Evolutionary conservation across 2,888 invertebrate genomes (phyloP).

Genomic region (Acanthacorydalis orientalis): DNA sequence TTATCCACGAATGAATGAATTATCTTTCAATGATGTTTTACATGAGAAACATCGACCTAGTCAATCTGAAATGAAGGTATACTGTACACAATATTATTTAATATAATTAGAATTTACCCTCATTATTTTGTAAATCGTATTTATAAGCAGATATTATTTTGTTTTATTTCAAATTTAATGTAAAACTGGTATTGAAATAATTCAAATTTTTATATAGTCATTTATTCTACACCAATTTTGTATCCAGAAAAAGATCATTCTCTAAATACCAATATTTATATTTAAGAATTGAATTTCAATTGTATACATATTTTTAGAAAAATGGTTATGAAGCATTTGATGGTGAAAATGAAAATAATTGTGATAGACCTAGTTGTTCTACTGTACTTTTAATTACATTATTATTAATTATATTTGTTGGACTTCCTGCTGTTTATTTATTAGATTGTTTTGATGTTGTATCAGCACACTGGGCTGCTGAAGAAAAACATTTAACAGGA

Average conservation of each 20-base stretch:
- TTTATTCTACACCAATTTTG: too few relatives aligned
- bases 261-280: too few relatives aligned
- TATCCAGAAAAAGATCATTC: too few relatives aligned
- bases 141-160: too few relatives aligned
- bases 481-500: slow-evolving; percentile 5
- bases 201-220: too few relatives aligned
- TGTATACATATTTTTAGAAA: slow-evolving; percentile 13
- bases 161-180: too few relatives aligned
- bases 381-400: slow-evolving; percentile 21
- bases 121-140: too few relatives aligned
- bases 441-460: slow-evolving; percentile 25
- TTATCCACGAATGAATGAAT: slow-evolving; percentile 30
- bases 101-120: too few relatives aligned
- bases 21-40: slow-evolving; percentile 34
- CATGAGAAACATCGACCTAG: slow-evolving; percentile 30
- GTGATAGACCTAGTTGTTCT: slow-evolving; percentile 21
- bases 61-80: slow-evolving; percentile 24
- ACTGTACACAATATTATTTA: too few relatives aligned
- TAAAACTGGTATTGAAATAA: too few relatives aligned
- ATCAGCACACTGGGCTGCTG: slow-evolving; percentile 13
- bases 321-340: slow-evolving; percentile 19
- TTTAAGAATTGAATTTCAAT: too few relatives aligned
- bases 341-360: slow-evolving; percentile 12
- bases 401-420: slow-evolving; percentile 23
- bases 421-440: slow-evolving; percentile 25